A percentile compares a stretch with the other conserved stretches of the same genome.
phyloP scores from a whole-genome alignment of 2,888 invertebrate genomes.

The Crossocerus cetratus region DNA sequence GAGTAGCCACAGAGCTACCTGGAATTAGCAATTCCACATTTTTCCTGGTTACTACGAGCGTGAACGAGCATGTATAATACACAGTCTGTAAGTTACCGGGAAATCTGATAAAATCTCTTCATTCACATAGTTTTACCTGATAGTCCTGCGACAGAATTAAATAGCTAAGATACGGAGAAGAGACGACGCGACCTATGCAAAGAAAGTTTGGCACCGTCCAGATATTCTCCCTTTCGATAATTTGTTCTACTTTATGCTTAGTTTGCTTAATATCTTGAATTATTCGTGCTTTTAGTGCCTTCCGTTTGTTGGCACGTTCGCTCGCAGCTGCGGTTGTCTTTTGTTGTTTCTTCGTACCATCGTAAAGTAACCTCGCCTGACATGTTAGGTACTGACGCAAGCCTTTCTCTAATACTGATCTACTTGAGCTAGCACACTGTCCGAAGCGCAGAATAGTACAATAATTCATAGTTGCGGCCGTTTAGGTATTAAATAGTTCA shows the following conservation, averaged over 20 bases:
- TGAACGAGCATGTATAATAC: constrained; percentile 2
- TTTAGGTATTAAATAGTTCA: not conserved
- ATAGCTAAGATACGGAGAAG: constrained; percentile 94
- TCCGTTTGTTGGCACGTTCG: constrained; percentile 52
- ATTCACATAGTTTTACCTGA: constrained; percentile 70
- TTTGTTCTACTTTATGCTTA: constrained; percentile 85
- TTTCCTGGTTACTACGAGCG: constrained; percentile 11
- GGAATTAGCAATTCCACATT: constrained; percentile 12
- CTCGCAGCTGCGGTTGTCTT: constrained; percentile 52
- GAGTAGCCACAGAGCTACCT: constrained; percentile 88
- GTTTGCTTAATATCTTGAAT: constrained; percentile 68
- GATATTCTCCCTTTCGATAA: constrained; percentile 91
- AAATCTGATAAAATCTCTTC: not conserved
- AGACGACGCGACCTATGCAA: constrained; percentile 89
- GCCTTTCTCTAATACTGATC: constrained; percentile 63
- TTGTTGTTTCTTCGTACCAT: constrained; percentile 53
- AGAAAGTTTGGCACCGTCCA: constrained; percentile 95
- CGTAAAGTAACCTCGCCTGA: constrained; percentile 62
- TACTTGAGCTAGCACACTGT: constrained; percentile 53
- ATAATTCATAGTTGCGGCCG: constrained; percentile 58
- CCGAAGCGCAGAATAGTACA: constrained; percentile 54
- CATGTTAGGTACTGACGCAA: constrained; percentile 51
- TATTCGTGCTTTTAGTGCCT: constrained; percentile 64
- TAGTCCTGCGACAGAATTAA: constrained; percentile 91
- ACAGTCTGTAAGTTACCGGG: constrained; percentile 4